phyloP scores from a whole-genome alignment of 2,888 invertebrate genomes.

The Dryobota labecula region DNA sequence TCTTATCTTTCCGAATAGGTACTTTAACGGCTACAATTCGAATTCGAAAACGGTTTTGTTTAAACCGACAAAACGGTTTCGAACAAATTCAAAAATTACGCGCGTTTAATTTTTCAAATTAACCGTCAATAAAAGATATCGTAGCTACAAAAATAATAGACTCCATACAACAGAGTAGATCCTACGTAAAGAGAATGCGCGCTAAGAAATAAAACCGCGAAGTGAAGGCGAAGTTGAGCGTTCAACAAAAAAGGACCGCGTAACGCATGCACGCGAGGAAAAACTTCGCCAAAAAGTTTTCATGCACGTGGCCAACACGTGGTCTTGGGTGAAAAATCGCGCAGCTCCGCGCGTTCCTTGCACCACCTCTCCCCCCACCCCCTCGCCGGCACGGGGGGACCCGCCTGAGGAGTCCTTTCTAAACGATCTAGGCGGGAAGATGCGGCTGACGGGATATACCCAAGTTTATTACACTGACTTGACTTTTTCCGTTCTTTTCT shows the following conservation, averaged over 20 bases:
- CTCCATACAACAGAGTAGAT: slow-evolving; percentile 49
- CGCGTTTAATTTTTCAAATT: slow-evolving; percentile 59
- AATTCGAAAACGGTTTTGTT: slow-evolving; percentile 71
- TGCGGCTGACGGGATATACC: slow-evolving; percentile 63
- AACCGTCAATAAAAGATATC: slow-evolving; percentile 61
- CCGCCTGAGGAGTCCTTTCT: slow-evolving; percentile 76
- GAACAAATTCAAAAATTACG: slow-evolving; percentile 70
- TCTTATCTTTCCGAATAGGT: slow-evolving; percentile 75
- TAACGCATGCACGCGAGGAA: slow-evolving; percentile 67
- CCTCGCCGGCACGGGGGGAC: slow-evolving; percentile 52
- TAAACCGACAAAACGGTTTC: slow-evolving; percentile 70
- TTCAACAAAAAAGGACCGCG: slow-evolving; percentile 63
- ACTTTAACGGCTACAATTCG: slow-evolving; percentile 75
- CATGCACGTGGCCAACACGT: slow-evolving; percentile 88
- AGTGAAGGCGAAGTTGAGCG: slow-evolving; percentile 42
- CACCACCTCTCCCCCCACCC: slow-evolving; percentile 73
- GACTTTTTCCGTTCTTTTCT: slow-evolving; percentile 59
- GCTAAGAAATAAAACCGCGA: slow-evolving; percentile 57
- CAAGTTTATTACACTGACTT: slow-evolving; percentile 52
- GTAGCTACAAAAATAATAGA: slow-evolving; percentile 55
- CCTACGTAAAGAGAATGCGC: slow-evolving; percentile 60
- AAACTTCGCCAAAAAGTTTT: slow-evolving; percentile 83
- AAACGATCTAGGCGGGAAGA: slow-evolving; percentile 71
- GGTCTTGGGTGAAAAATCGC: slow-evolving; percentile 89
- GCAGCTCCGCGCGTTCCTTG: slow-evolving; percentile 81